Base-by-base conservation (phyloP, 2,797 vertebrate genomes). In the Chelon auratus region DNA sequence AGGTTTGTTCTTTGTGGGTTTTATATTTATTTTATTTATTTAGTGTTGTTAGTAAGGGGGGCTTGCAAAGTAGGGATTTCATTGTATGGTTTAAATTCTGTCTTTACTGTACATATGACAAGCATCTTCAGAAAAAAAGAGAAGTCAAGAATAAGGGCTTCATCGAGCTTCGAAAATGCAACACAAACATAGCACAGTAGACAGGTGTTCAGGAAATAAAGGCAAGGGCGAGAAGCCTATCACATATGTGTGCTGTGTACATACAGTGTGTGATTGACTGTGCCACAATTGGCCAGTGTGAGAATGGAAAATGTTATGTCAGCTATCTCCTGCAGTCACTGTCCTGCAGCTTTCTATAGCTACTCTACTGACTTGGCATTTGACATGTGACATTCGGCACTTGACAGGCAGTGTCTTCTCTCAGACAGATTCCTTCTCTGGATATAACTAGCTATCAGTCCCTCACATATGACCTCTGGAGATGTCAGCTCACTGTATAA, bases 361-460 rank as follows among this genome's bases (percentile, higher is more conserved):
- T 30, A 9, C 82, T 71, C 67, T 52, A 11, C 42, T 47, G 54
- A 61, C 71, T 48, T 50, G 24, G 18, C 20, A 30, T 18, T 30
- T 50, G 58, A 66, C 57, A 55, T 62, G 26, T 65, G 59, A 72
- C 72, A 68, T 70, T 60, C 51, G 56, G 81, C 56, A 62, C 43
- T 61, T 72, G 67, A 75, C 40, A 3, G 14, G 47, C 20, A 20
- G 37, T 4, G 51, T 58, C 62, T 72, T 62, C 65, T 22, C 63
- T 68, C 64, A 62, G 73, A 54, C 55, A 53, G 72, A 68, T 72
- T 81, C 76, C 68, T 54, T 56, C 56, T 10, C 77, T 87, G 62
- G 72, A 89, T 90, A 90, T 83, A 90, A 77, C 72, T 59, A 6
- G 61, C 53, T 4, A 37, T 47, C 45, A 65, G 9, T 74, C 81